Percentiles rank a stretch among this genome's conserved stretches.
Conservation (phyloP, 2,113 vertebrate species). For the Columbina picui region DNA sequence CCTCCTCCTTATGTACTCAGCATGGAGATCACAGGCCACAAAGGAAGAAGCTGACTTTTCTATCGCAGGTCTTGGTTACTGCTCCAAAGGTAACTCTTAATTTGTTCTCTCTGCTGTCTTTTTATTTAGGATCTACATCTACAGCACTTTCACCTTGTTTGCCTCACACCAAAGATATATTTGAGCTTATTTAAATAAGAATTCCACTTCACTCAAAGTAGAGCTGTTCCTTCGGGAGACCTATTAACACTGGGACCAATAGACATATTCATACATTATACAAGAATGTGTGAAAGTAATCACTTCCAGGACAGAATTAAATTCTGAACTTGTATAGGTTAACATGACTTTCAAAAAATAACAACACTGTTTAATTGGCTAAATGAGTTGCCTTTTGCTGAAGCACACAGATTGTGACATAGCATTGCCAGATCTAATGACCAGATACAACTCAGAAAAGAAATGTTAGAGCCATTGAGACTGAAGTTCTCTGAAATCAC, state of each 20-base stretch:
- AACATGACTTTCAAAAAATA: background rate
- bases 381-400: background rate
- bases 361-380: background rate
- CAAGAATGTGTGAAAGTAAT: background rate
- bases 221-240: background rate
- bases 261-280: background rate
- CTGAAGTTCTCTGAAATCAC: background rate
- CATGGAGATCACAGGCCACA: background rate
- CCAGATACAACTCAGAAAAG: background rate
- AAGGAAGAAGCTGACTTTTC: background rate
- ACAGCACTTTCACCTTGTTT: background rate
- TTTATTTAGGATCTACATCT: background rate
- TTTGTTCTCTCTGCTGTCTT: background rate
- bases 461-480: background rate
- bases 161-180: background rate
- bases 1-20: background rate
- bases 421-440: background rate
- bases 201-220: background rate
- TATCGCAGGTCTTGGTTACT: background rate
- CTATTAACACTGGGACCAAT: background rate
- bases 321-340: background rate
- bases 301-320: background rate
- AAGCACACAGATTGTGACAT: background rate
- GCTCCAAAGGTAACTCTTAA: background rate
- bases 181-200: background rate